phyloP scores from a whole-genome alignment of 1,140 invertebrate species.

The Subanguina moxae region DNA sequence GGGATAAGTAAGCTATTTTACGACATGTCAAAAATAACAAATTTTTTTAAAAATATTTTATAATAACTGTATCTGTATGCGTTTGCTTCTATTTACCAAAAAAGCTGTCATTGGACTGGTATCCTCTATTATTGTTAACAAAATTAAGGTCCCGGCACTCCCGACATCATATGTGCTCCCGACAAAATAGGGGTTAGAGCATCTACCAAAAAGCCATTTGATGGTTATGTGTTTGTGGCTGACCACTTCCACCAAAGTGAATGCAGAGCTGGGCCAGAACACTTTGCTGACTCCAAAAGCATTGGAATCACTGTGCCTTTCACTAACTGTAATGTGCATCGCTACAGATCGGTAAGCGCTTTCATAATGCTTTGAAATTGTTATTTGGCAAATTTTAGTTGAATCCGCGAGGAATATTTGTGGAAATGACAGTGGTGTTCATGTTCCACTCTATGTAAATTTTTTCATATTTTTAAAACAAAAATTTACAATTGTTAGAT shows the following conservation, averaged over 20 bases:
- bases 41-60: too few species aligned
- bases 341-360: constrained; percentile 52
- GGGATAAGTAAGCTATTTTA: too few species aligned
- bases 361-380: constrained; percentile 4
- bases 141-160: constrained; percentile 55
- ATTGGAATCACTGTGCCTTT: constrained; percentile 57
- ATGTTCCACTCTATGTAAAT: constrained; percentile 56
- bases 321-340: constrained; percentile 56
- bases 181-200: constrained; percentile 58
- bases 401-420: constrained; percentile 57
- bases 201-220: constrained; percentile 58
- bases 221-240: constrained; percentile 57
- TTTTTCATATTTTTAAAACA: neutral
- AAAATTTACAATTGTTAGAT: too few species aligned
- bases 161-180: constrained; percentile 57
- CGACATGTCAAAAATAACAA: too few species aligned
- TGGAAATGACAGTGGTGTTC: constrained; percentile 59
- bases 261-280: constrained; percentile 55
- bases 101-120: too few species aligned
- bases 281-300: constrained; percentile 52
- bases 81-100: too few species aligned
- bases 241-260: constrained; percentile 58
- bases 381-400: constrained; percentile 40
- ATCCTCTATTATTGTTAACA: too few species aligned
- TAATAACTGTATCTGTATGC: too few species aligned